Percentiles rank a stretch among this genome's conserved stretches.
Evolutionary conservation across 2,888 invertebrate genomes (phyloP).

Genomic region (Yponomeuta sedellus): DNA sequence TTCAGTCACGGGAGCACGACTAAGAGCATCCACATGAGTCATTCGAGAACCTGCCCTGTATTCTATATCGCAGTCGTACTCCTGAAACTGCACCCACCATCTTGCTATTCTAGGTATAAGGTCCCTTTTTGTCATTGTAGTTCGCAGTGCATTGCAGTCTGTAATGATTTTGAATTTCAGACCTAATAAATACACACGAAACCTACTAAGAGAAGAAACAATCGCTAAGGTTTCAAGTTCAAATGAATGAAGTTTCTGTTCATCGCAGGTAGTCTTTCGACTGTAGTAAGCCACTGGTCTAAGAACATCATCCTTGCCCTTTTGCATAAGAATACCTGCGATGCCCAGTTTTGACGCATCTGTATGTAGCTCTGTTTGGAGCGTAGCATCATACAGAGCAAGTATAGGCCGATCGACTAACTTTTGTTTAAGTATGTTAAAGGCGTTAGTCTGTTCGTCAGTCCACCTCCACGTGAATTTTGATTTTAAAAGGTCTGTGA

Average conservation of each 20-base stretch:
- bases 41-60: conserved; percentile 15
- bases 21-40: conserved; percentile 16
- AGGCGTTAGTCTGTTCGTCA: conserved; percentile 25
- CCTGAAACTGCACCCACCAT: conserved; percentile 16
- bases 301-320: conserved; percentile 11
- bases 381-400: conserved; percentile 28
- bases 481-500: conserved; percentile 26
- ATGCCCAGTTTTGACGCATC: conserved; percentile 35
- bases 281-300: conserved; percentile 27
- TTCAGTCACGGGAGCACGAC: conserved; percentile 11
- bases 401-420: conserved; percentile 31
- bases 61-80: conserved; percentile 14
- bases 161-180: conserved; percentile 15
- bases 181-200: conserved; percentile 15
- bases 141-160: conserved; percentile 14
- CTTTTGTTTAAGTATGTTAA: conserved; percentile 26
- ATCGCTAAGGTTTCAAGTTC: conserved; percentile 16
- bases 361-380: conserved; percentile 35
- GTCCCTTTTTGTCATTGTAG: conserved; percentile 14
- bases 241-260: conserved; percentile 16
- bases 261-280: conserved; percentile 21
- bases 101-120: conserved; percentile 13
- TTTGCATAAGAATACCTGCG: conserved; percentile 36
- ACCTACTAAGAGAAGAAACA: conserved; percentile 13
- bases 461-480: conserved; percentile 24